Evolutionary conservation across 2,797 vertebrate species (phyloP).

Genomic region (Sebastes jordani): DNA sequence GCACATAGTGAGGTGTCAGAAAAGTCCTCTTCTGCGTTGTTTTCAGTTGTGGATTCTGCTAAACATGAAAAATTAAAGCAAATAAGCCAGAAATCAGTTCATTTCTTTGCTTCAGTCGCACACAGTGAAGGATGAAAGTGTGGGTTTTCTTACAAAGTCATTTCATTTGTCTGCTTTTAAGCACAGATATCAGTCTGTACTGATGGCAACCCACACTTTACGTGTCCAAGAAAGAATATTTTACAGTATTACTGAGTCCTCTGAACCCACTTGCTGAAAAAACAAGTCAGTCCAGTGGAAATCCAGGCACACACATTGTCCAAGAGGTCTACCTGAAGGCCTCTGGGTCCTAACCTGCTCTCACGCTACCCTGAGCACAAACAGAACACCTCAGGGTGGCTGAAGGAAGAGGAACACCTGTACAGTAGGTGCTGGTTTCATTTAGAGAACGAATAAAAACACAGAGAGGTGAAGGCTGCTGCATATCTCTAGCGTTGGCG

Average conservation of each 20-base stretch:
- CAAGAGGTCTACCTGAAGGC: background rate
- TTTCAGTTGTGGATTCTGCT: background rate
- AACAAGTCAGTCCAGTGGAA: background rate
- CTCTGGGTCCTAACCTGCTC: background rate
- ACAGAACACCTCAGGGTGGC: slow-evolving; percentile 11
- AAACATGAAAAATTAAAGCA: slow-evolving; percentile 53
- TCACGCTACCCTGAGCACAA: slow-evolving; percentile 3
- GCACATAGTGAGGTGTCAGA: slow-evolving; percentile 5
- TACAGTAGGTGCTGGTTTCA: background rate
- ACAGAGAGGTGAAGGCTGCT: background rate
- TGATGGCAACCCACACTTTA: background rate
- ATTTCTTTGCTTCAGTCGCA: background rate
- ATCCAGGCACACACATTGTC: background rate
- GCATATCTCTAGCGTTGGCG: background rate
- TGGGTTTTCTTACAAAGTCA: background rate
- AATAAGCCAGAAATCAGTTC: slow-evolving; percentile 18
- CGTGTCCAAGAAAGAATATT: background rate
- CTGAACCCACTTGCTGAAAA: slow-evolving; percentile 6
- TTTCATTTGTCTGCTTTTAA: background rate
- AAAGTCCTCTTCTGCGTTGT: slow-evolving; percentile 18
- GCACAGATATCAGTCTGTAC: background rate
- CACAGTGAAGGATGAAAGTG: background rate
- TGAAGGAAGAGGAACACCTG: background rate
- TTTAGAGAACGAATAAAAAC: background rate
- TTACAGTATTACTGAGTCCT: background rate